A percentile compares a stretch with the other conserved stretches of the same genome.
Conservation (phyloP, 2,888 invertebrate genomes). For the Catocala nupta region DNA sequence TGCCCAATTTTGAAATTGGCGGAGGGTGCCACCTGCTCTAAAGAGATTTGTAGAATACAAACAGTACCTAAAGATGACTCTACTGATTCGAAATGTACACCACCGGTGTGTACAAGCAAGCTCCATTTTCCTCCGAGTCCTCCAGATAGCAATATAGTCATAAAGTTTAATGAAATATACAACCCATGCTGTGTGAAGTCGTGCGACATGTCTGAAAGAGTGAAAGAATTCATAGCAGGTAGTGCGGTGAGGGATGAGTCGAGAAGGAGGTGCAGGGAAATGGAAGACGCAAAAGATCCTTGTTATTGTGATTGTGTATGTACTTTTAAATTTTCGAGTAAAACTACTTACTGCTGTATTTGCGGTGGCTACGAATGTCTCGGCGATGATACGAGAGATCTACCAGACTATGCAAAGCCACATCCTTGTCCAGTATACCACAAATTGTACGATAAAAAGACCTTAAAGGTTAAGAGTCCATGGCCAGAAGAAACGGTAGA, state of each 20-base stretch:
- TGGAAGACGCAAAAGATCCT: conserved; percentile 61
- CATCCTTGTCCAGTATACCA: conserved; percentile 82
- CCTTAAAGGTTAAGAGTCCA: conserved; percentile 67
- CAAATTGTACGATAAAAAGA: conserved; percentile 75
- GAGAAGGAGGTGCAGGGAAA: conserved; percentile 42
- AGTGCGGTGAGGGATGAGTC: conserved; percentile 53
- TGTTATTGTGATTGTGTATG: conserved; percentile 82
- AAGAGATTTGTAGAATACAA: conserved; percentile 42
- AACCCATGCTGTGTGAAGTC: conserved; percentile 76
- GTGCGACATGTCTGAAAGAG: conserved; percentile 73
- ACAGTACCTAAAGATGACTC: conserved; percentile 15
- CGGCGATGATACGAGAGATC: conserved; percentile 71
- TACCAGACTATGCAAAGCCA: conserved; percentile 72
- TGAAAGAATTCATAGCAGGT: conserved; percentile 76
- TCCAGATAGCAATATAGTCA: conserved; percentile 75
- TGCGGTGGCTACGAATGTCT: conserved; percentile 81
- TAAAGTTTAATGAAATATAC: conserved; percentile 69
- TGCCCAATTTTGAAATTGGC: conserved; percentile 67
- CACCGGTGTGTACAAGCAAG: conserved; percentile 59
- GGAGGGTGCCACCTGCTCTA: conserved; percentile 64
- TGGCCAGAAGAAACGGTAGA: conserved; percentile 64
- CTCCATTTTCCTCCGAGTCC: conserved; percentile 65
- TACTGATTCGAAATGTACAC: conserved; percentile 49
- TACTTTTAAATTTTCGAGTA: conserved; percentile 71
- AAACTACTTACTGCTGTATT: conserved; percentile 79